A percentile compares a stretch with the other conserved stretches of the same genome.
Conservation (phyloP, 2,797 vertebrate species). For the Synaphobranchus kaupii region DNA sequence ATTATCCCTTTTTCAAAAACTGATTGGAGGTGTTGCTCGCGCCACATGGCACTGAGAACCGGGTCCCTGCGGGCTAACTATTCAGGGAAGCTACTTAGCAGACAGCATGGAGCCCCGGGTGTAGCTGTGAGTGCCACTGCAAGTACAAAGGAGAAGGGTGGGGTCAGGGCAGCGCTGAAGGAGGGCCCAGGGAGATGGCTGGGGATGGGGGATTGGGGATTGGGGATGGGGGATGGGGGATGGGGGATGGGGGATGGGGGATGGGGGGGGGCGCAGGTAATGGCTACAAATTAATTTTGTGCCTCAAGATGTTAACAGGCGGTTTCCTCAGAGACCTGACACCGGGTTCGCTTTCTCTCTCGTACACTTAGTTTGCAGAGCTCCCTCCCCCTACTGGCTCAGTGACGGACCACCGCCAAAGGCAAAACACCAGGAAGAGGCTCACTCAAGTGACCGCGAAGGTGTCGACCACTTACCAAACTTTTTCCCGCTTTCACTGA, state of each 20-base stretch:
- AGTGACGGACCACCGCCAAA: not conserved
- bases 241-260: conserved; percentile 1
- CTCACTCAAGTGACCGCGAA: not conserved
- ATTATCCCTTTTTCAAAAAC: conserved; percentile 18
- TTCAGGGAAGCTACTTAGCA: conserved; percentile 35
- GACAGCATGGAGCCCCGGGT: conserved; percentile 9
- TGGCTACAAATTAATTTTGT: conserved; percentile 46
- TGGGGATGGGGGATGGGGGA: conserved; percentile 13
- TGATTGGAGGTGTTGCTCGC: not conserved
- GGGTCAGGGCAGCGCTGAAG: conserved; percentile 26
- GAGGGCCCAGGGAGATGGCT: conserved; percentile 48
- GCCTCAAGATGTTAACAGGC: conserved; percentile 36
- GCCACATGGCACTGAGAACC: not conserved
- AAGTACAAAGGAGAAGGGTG: conserved; percentile 27
- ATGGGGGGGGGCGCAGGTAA: not conserved
- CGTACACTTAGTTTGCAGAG: not conserved
- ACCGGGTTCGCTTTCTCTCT: not conserved
- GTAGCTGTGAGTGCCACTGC: conserved; percentile 40
- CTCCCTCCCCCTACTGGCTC: not conserved
- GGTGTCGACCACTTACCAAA: not conserved
- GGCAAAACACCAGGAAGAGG: not conserved
- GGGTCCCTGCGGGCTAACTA: conserved; percentile 22
- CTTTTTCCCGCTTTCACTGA: not conserved
- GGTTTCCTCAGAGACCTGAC: conserved; percentile 43
- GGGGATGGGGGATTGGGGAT: not conserved